Conservation (phyloP, 1,140 invertebrate species). For the Phthorimaea operculella region DNA sequence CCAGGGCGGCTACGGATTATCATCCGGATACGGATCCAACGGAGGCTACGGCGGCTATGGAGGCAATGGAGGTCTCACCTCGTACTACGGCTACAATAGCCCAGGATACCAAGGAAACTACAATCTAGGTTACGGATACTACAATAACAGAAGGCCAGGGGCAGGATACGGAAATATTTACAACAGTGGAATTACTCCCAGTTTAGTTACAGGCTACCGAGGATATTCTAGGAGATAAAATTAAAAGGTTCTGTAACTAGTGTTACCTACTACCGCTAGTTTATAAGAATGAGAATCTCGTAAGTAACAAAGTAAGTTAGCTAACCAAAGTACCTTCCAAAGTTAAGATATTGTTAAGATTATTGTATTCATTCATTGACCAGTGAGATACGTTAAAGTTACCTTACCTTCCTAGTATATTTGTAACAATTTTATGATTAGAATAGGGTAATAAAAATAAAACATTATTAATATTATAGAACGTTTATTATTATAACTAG, state of each 20-base stretch:
- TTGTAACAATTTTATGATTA: background rate
- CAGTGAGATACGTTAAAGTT: too few species aligned
- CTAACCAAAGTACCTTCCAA: slow-evolving; percentile 37
- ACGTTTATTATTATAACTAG: slow-evolving; percentile 47
- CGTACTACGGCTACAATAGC: slow-evolving; percentile 55
- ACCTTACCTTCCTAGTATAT: too few species aligned
- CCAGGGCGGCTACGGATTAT: slow-evolving; percentile 6
- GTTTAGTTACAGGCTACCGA: slow-evolving; percentile 53
- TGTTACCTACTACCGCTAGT: background rate
- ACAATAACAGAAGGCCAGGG: slow-evolving; percentile 25
- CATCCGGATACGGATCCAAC: slow-evolving; percentile 20
- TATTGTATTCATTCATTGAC: too few species aligned
- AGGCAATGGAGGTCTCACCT: slow-evolving; percentile 48
- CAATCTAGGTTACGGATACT: slow-evolving; percentile 56
- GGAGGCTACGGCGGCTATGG: slow-evolving; percentile 51
- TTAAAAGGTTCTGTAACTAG: too few species aligned
- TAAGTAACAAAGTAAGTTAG: background rate
- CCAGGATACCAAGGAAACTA: slow-evolving; percentile 43
- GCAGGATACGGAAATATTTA: slow-evolving; percentile 48
- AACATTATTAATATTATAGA: slow-evolving; percentile 22
- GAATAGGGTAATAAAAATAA: background rate
- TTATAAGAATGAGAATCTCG: too few species aligned
- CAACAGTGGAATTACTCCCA: slow-evolving; percentile 47
- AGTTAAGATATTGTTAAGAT: slow-evolving; percentile 16
- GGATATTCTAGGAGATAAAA: slow-evolving; percentile 47